Conservation (phyloP, 2,113 vertebrate species). For the Narcine bancroftii region DNA sequence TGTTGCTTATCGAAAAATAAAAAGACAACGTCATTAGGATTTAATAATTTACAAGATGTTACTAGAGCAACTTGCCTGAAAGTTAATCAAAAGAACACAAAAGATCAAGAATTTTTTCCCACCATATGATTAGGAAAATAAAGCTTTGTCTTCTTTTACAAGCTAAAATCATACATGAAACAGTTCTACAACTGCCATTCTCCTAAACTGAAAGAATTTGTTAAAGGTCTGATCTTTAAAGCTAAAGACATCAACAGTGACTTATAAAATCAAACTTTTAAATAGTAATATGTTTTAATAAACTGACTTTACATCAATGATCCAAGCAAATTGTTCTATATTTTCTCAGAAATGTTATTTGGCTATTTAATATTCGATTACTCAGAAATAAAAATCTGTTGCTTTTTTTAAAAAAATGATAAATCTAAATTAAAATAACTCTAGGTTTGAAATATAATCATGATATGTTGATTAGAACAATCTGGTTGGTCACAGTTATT, state of each 20-base stretch:
- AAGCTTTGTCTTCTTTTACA: background rate
- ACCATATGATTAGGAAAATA: background rate
- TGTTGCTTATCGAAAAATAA: slow-evolving; percentile 42
- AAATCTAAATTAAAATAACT: background rate
- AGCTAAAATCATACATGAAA: background rate
- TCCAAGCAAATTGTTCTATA: background rate
- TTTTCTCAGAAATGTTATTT: background rate
- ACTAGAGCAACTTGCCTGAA: background rate
- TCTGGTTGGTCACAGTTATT: too few species aligned
- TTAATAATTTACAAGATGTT: background rate
- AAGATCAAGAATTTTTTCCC: background rate
- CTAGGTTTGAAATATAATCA: background rate
- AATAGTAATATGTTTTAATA: background rate
- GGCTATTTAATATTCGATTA: background rate
- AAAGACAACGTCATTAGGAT: background rate
- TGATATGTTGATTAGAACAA: too few species aligned
- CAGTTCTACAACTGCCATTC: too few species aligned
- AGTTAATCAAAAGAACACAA: background rate
- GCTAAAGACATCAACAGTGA: too few species aligned
- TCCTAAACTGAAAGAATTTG: too few species aligned
- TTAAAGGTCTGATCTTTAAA: too few species aligned
- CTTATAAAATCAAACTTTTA: background rate
- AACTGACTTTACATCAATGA: background rate
- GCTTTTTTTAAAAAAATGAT: too few species aligned
- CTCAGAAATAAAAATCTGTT: background rate